Evolutionary conservation across 2,113 vertebrate species (phyloP).

Genomic region (Cynoglossus semilaevis): DNA sequence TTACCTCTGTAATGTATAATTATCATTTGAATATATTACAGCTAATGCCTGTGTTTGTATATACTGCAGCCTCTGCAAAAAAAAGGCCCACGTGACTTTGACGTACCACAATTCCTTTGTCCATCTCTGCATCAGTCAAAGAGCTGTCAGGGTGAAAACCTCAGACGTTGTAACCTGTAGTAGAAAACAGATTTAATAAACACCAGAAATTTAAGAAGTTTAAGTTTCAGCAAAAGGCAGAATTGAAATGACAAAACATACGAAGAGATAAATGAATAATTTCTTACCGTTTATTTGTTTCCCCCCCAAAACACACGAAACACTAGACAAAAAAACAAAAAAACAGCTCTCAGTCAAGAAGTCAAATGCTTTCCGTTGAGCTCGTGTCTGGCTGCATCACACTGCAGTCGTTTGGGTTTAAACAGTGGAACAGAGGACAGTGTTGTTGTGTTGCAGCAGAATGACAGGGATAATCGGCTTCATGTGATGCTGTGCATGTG

Average conservation of each 20-base stretch:
- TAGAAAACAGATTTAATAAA: neutral
- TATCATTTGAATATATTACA: no score
- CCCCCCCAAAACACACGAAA: neutral
- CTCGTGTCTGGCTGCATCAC: constrained; percentile 42
- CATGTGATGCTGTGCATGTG: constrained; percentile 61
- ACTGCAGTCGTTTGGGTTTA: constrained; percentile 53
- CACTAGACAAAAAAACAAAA: neutral
- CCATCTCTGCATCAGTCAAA: constrained; percentile 23
- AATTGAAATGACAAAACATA: neutral
- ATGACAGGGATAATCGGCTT: constrained; percentile 55
- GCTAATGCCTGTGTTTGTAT: no score
- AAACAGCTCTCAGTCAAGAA: neutral
- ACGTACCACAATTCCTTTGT: constrained; percentile 72
- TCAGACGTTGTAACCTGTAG: neutral
- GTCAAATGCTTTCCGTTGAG: constrained; percentile 26
- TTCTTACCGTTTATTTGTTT: constrained; percentile 37
- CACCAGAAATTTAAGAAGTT: neutral
- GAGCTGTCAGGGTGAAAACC: neutral
- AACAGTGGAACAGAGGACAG: constrained; percentile 14
- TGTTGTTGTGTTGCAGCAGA: constrained; percentile 27
- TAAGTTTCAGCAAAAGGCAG: accelerated
- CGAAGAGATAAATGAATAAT: neutral
- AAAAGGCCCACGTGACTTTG: constrained; percentile 11
- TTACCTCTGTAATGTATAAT: no score
- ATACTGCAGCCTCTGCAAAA: no score